A percentile compares a stretch with the other conserved stretches of the same genome.
phyloP scores from a whole-genome alignment of 1,140 invertebrate species.

The Drosophila busckii region DNA sequence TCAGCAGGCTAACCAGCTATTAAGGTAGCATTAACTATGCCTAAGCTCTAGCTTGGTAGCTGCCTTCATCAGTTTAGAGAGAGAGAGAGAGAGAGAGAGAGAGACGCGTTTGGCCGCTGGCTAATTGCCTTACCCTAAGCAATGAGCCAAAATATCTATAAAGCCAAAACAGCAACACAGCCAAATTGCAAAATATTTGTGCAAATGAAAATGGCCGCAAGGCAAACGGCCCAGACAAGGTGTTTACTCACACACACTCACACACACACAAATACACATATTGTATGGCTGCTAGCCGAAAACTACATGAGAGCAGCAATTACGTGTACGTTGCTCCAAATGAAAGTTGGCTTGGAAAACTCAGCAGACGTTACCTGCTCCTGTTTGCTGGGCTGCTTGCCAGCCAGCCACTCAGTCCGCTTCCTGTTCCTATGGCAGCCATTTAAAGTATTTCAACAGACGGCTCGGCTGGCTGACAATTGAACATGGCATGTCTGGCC shows the following conservation, averaged over 20 bases:
- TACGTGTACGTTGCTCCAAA: slow-evolving; percentile 39
- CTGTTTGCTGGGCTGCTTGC: background rate
- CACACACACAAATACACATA: slow-evolving; percentile 1
- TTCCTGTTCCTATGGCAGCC: slow-evolving; percentile 28
- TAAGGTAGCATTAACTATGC: slow-evolving; percentile 15
- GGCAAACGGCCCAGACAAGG: slow-evolving; percentile 40
- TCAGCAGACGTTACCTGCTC: slow-evolving; percentile 8
- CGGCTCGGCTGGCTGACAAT: slow-evolving; percentile 44
- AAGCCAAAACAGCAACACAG: slow-evolving; percentile 5
- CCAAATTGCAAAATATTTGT: slow-evolving; percentile 51
- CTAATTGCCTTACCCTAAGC: slow-evolving; percentile 36
- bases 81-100: too few relatives aligned
- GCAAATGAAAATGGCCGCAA: slow-evolving; percentile 45
- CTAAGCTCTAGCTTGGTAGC: slow-evolving; percentile 15
- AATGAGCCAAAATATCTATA: slow-evolving; percentile 23
- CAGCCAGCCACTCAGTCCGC: background rate
- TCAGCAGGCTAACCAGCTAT: slow-evolving; percentile 14
- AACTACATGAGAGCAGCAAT: slow-evolving; percentile 46
- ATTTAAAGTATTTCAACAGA: slow-evolving; percentile 46
- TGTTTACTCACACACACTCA: slow-evolving; percentile 31
- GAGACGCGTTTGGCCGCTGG: too few relatives aligned
- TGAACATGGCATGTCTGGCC: slow-evolving; percentile 28
- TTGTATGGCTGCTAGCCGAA: slow-evolving; percentile 3
- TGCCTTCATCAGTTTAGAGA: slow-evolving; percentile 5
- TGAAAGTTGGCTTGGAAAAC: slow-evolving; percentile 38